phyloP scores from a whole-genome alignment of 2,888 invertebrate species.

The Rhyacophila evoluta region DNA sequence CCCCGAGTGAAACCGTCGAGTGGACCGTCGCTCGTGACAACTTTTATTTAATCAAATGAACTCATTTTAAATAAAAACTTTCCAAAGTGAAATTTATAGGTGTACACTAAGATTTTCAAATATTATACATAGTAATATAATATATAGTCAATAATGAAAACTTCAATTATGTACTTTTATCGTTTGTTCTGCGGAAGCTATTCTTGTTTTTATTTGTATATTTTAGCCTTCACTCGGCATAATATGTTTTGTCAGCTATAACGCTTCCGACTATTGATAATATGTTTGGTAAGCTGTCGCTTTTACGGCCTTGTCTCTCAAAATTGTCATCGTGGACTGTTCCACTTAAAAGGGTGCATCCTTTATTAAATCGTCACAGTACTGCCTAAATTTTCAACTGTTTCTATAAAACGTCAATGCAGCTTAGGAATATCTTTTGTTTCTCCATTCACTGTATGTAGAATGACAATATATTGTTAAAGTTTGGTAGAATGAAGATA shows the following conservation, averaged over 20 bases:
- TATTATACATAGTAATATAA: conserved; percentile 22
- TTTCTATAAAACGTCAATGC: no score
- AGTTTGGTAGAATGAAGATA: no score
- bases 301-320: neutral
- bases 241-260: neutral
- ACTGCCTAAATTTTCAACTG: neutral
- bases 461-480: no score
- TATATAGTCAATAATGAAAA: conserved; percentile 4
- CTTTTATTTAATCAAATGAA: neutral
- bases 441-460: no score
- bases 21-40: no score
- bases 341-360: neutral
- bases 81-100: neutral
- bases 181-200: neutral
- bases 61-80: neutral
- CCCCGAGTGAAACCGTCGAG: no score
- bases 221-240: neutral
- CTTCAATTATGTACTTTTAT: neutral
- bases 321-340: neutral
- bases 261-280: neutral
- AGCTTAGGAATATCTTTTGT: no score
- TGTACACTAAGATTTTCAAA: conserved; percentile 5
- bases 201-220: neutral
- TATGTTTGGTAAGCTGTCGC: neutral
- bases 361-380: neutral